Evolutionary conservation across 2,113 vertebrate genomes (phyloP), one percentile per base, ranked within the genome.

Genomic region (Pogonocichla stellata): DNA sequence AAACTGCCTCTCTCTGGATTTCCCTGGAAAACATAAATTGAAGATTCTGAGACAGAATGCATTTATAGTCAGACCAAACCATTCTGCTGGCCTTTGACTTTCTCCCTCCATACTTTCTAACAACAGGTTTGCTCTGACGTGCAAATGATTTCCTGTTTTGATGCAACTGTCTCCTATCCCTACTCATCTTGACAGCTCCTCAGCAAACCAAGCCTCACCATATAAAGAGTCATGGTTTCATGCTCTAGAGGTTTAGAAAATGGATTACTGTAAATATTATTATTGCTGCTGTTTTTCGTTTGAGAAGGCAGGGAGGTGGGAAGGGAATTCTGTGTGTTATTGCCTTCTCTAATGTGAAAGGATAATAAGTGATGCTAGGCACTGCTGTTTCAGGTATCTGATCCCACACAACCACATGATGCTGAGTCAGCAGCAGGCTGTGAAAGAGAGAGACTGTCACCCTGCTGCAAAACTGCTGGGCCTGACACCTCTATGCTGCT

Each of bases 341-440:
- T 83, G 48, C 36, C 85, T 71, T 80, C 34, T 80, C 31, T 75
- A 3, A 57, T 7, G 0, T 66, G 36, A 40, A 61, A 47, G 60
- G 38, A 29, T 0, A 1, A 12, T 36, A 24, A 70, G 26, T 93
- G 79, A 96, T 22, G 25, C 26, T 54, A 29, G 40, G 16, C 25
- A 6, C 51, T 96, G 64, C 53, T 95, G 6, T 97, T 95, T 48
- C 97, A 99, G 99, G 97, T 99, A 99, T 92, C 98, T 99, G 96
- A 99, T 99, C 96, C 99, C 99, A 1, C 99, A 99, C 97, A 99
- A 99, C 96, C 99, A 99, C 97, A 99, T 99, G 98, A 99, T 99
- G 99, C 92, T 99, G 97, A 99, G 99, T 96, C 99, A 99, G 96
- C 97, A 99, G 14, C 90, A 98, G 3, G 98, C 99, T 57, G 98